Conservation (phyloP, 1,140 invertebrate genomes). For the Cherax destructor region DNA sequence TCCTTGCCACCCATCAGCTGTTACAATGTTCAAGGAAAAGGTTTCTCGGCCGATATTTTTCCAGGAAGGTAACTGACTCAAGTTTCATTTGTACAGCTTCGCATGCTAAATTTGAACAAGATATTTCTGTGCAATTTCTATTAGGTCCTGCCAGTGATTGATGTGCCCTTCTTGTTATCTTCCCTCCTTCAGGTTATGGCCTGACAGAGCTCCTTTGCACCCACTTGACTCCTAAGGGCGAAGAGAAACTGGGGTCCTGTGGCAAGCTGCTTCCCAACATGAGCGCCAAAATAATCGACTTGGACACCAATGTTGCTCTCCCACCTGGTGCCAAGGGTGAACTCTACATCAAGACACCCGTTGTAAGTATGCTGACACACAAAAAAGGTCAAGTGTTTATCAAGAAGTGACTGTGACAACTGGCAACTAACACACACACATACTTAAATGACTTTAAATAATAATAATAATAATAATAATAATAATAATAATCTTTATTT, state of each 20-base stretch:
- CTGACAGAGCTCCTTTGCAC: slow-evolving; percentile 65
- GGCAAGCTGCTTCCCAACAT: slow-evolving; percentile 82
- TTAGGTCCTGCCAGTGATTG: too few species aligned
- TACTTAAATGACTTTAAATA: too few species aligned
- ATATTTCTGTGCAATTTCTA: too few species aligned
- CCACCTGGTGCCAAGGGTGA: slow-evolving; percentile 82
- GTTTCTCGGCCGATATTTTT: background rate
- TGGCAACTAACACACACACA: background rate
- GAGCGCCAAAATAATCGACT: slow-evolving; percentile 80
- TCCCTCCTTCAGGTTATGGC: slow-evolving; percentile 49
- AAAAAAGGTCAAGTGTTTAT: too few species aligned
- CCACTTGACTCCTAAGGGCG: slow-evolving; percentile 34
- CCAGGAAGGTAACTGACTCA: slow-evolving; percentile 43
- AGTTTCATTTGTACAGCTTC: background rate
- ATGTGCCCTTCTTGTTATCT: background rate
- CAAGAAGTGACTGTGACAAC: too few species aligned
- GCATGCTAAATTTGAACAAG: background rate
- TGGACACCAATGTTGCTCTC: slow-evolving; percentile 78
- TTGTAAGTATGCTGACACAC: slow-evolving; percentile 25
- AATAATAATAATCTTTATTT: too few species aligned
- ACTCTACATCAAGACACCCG: slow-evolving; percentile 82
- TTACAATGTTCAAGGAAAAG: slow-evolving; percentile 39
- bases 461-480: too few species aligned
- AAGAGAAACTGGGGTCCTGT: slow-evolving; percentile 78
- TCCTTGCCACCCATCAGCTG: slow-evolving; percentile 68